These are phyloP conservation scores for Sycophaga agraensis DNA, from an alignment of 1,140 invertebrate species.

Conservation along the genomic window DNA sequence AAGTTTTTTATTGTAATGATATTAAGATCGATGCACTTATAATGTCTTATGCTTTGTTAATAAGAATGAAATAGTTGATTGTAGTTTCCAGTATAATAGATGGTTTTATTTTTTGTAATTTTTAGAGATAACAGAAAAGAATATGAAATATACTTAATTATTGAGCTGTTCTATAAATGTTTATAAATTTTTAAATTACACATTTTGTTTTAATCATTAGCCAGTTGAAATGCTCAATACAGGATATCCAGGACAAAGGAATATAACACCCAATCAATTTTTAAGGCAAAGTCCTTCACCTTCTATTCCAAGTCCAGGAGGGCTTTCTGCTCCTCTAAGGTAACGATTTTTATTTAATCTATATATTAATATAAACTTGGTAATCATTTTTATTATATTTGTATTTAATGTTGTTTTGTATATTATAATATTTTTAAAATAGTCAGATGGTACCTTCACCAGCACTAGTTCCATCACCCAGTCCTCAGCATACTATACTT, in stretches of 20 bases:
- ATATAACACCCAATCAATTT: slow-evolving; percentile 67
- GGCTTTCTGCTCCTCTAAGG: slow-evolving; percentile 59
- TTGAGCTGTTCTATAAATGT: no score
- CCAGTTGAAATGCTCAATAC: slow-evolving; percentile 53
- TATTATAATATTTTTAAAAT: slow-evolving; percentile 53
- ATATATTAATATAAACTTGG: neutral
- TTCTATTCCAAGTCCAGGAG: slow-evolving; percentile 68
- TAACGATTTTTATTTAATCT: neutral
- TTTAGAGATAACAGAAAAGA: no score
- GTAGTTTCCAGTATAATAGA: no score
- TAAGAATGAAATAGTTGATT: no score
- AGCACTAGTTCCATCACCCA: slow-evolving; percentile 68
- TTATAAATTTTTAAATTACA: no score
- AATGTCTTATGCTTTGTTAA: no score
- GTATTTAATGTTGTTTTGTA: no score
- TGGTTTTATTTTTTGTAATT: no score
- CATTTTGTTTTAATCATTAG: slow-evolving; percentile 33
- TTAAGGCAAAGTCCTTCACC: slow-evolving; percentile 69
- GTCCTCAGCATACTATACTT: slow-evolving; percentile 63
- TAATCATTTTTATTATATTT: no score
- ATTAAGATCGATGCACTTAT: no score
- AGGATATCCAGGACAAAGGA: slow-evolving; percentile 57
- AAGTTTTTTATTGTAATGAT: no score
- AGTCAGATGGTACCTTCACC: slow-evolving; percentile 71
- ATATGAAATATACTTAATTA: no score